Evolutionary conservation across 2,888 invertebrate species (phyloP).

Genomic region (Brenthis ino): DNA sequence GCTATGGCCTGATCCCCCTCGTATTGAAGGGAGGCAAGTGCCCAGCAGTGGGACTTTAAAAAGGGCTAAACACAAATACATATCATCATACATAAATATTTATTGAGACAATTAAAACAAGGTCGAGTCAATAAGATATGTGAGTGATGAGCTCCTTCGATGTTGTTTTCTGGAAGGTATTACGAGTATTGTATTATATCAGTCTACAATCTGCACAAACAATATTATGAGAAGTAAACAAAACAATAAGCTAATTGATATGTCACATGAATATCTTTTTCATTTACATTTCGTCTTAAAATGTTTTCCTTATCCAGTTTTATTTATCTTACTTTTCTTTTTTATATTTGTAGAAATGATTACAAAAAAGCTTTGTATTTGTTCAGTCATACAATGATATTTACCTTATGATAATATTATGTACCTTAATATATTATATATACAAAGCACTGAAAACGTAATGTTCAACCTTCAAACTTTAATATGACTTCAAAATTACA

Average conservation of each 20-base stretch:
- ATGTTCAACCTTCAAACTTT: not conserved
- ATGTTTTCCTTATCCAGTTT: not conserved
- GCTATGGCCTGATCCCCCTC: too few relatives aligned
- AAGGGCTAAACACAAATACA: not conserved
- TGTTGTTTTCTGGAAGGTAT: slow-evolving; percentile 20
- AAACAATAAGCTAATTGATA: slow-evolving; percentile 5
- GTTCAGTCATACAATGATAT: too few relatives aligned
- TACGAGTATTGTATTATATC: not conserved
- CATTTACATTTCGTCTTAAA: not conserved
- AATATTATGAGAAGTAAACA: slow-evolving; percentile 19
- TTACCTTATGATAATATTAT: too few relatives aligned
- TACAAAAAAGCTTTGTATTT: too few relatives aligned
- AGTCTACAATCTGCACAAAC: slow-evolving; percentile 14
- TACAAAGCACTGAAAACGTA: not conserved
- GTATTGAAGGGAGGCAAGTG: too few relatives aligned
- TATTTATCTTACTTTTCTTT: too few relatives aligned
- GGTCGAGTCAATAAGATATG: slow-evolving; percentile 37
- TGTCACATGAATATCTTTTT: not conserved
- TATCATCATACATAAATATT: slow-evolving; percentile 25
- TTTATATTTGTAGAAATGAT: too few relatives aligned
- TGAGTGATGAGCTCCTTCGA: slow-evolving; percentile 14
- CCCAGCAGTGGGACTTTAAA: too few relatives aligned
- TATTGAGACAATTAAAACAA: slow-evolving; percentile 38
- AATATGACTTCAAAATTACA: not conserved
- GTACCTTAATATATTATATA: too few relatives aligned